Evolutionary conservation across 2,888 invertebrate genomes (phyloP).

Genomic region (Pharmacophagus antenor): DNA sequence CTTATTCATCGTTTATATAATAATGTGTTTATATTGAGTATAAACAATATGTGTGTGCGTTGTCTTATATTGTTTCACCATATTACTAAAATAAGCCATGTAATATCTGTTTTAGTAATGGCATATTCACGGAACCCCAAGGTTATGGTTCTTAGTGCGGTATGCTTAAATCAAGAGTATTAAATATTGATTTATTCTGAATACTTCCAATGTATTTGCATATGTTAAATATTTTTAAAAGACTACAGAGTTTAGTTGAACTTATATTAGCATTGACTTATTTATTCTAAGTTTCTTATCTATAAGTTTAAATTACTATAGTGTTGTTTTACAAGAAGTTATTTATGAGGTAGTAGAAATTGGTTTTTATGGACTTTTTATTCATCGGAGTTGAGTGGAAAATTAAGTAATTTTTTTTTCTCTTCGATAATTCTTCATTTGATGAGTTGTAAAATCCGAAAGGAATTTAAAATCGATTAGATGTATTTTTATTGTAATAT

Average conservation of each 20-base stretch:
- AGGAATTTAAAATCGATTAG: too few species aligned
- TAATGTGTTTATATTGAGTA: constrained; percentile 24
- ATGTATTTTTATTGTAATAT: too few species aligned
- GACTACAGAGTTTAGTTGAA: constrained; percentile 11
- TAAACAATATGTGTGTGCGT: constrained; percentile 10
- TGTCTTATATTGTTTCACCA: constrained; percentile 22
- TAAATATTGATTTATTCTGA: constrained; percentile 24
- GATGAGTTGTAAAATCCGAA: too few species aligned
- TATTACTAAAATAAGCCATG: constrained; percentile 25
- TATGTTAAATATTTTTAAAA: constrained; percentile 22
- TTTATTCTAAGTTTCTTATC: background rate
- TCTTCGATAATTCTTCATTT: too few species aligned
- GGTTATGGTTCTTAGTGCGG: constrained; percentile 22
- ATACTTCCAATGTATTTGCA: constrained; percentile 10
- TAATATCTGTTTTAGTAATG: constrained; percentile 26
- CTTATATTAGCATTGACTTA: background rate
- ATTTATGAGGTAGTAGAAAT: background rate
- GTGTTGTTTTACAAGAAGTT: background rate
- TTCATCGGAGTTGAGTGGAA: too few species aligned
- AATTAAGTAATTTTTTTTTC: too few species aligned
- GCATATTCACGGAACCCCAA: constrained; percentile 24
- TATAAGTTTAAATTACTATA: background rate
- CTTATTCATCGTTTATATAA: background rate
- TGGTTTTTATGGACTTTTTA: too few species aligned
- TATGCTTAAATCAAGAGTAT: constrained; percentile 11